Evolutionary conservation across 2,888 invertebrate species (phyloP).

Genomic region (Oconnorella tubifera): DNA sequence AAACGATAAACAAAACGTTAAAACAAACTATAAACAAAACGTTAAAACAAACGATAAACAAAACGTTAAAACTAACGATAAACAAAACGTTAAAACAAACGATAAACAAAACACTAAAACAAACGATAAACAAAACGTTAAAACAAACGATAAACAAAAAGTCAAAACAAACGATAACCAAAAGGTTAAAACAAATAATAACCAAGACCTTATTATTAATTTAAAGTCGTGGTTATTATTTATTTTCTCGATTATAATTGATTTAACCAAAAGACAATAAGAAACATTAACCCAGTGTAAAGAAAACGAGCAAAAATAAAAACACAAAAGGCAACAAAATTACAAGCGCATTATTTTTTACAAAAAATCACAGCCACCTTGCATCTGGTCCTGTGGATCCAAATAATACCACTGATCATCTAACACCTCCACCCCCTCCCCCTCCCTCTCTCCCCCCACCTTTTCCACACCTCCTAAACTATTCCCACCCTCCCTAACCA

Average conservation of each 20-base stretch:
- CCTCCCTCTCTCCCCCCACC: not conserved
- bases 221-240: too few relatives aligned
- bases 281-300: too few relatives aligned
- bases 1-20: not conserved
- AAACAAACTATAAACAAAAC: not conserved
- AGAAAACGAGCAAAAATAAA: too few relatives aligned
- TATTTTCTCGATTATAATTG: too few relatives aligned
- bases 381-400: constrained; percentile 18
- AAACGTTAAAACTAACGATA: not conserved
- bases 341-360: not conserved
- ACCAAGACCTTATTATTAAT: too few relatives aligned
- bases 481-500: too few relatives aligned
- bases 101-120: not conserved
- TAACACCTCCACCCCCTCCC: not conserved
- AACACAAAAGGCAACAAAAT: not conserved
- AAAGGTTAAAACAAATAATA: too few relatives aligned
- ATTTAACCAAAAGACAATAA: too few relatives aligned
- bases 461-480: not conserved
- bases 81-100: not conserved
- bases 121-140: not conserved
- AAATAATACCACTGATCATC: constrained; percentile 11
- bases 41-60: not conserved
- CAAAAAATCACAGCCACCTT: too few relatives aligned
- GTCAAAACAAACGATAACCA: too few relatives aligned
- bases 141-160: too few relatives aligned